Conservation (phyloP, 1,140 invertebrate species). For the Hestina assimilis region DNA sequence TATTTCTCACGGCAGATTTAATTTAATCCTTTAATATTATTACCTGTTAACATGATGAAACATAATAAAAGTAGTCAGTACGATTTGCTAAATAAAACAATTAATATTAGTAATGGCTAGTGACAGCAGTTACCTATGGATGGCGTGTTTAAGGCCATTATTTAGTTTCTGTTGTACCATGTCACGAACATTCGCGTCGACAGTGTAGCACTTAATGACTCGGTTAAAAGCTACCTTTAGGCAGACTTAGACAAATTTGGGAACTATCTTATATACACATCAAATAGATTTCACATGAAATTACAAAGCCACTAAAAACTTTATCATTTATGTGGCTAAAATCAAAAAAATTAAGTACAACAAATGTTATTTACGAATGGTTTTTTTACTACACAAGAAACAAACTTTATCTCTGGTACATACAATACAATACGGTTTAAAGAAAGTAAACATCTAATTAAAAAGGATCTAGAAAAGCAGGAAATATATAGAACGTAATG, state of each 20-base stretch:
- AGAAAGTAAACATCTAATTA: too few species aligned
- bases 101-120: constrained; percentile 7
- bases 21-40: too few species aligned
- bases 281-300: too few species aligned
- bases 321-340: too few species aligned
- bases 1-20: too few species aligned
- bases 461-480: too few species aligned
- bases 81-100: constrained; percentile 5
- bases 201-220: constrained; percentile 7
- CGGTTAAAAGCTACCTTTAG: neutral
- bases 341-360: neutral
- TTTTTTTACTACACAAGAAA: too few species aligned
- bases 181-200: constrained; percentile 14
- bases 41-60: neutral
- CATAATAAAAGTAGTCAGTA: neutral
- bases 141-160: constrained; percentile 12
- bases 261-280: neutral
- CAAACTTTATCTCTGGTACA: too few species aligned
- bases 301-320: too few species aligned
- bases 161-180: constrained; percentile 5
- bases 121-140: constrained; percentile 13
- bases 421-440: too few species aligned
- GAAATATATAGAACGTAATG: too few species aligned
- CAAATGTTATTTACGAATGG: too few species aligned
- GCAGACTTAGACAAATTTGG: neutral